Conservation (phyloP, 2,888 invertebrate species). For the Ornithoptera alexandrae region DNA sequence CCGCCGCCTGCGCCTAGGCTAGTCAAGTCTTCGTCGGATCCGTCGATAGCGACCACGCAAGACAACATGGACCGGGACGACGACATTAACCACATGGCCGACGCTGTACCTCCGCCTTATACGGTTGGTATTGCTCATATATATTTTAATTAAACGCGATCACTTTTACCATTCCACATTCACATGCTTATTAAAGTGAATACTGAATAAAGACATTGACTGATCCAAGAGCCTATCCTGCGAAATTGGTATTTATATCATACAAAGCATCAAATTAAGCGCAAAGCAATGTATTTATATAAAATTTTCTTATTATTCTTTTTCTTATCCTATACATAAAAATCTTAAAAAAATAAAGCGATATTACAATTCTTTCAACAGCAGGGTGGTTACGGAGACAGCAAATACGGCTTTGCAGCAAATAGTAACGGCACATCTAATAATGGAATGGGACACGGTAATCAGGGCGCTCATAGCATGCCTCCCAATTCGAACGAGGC, state of each 20-base stretch:
- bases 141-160: not conserved
- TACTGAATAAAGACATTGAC: not conserved
- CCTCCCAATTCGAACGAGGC: constrained; percentile 57
- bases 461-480: constrained; percentile 46
- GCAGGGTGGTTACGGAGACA: constrained; percentile 80
- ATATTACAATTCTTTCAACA: constrained; percentile 37
- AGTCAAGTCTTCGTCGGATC: constrained; percentile 94
- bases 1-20: constrained; percentile 91
- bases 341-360: not conserved
- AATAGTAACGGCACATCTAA: constrained; percentile 60
- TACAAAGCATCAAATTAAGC: not conserved
- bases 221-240: constrained; percentile 1
- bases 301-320: too few relatives aligned
- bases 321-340: not conserved
- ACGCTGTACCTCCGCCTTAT: constrained; percentile 91
- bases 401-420: constrained; percentile 82
- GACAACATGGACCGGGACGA: constrained; percentile 87
- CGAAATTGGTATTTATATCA: constrained; percentile 5
- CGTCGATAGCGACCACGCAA: constrained; percentile 95
- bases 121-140: constrained; percentile 80
- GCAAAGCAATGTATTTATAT: not conserved
- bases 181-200: constrained; percentile 12
- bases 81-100: constrained; percentile 77
- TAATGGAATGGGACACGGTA: constrained; percentile 51
- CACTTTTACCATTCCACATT: constrained; percentile 10